Conservation (phyloP, 2,113 vertebrate genomes). For the Glaucomys volans region DNA sequence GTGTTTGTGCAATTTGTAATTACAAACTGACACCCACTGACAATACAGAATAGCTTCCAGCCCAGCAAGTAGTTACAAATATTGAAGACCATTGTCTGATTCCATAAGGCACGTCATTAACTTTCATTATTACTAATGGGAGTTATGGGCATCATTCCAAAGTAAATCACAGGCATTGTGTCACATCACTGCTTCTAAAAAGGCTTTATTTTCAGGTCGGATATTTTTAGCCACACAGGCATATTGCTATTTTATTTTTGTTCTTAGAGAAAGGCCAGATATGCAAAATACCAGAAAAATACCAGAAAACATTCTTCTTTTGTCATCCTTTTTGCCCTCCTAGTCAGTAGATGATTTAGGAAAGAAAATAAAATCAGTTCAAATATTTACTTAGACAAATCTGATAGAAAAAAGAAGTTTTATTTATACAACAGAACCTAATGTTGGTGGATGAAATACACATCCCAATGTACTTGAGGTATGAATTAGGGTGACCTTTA, state of each 20-base stretch:
- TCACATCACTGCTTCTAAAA: slow-evolving; percentile 54
- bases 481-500: not conserved
- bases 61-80: slow-evolving; percentile 65
- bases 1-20: slow-evolving; percentile 79
- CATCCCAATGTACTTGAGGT: not conserved
- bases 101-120: slow-evolving; percentile 77
- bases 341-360: not conserved
- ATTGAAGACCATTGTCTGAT: slow-evolving; percentile 67
- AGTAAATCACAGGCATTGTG: slow-evolving; percentile 67
- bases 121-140: slow-evolving; percentile 81
- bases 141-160: slow-evolving; percentile 76
- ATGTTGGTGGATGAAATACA: not conserved
- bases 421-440: not conserved
- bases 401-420: not conserved
- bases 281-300: slow-evolving; percentile 26
- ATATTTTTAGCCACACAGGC: slow-evolving; percentile 44
- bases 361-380: slow-evolving; percentile 28
- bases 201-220: slow-evolving; percentile 71
- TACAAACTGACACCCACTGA: slow-evolving; percentile 70
- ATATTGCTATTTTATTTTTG: slow-evolving; percentile 42
- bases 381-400: slow-evolving; percentile 49
- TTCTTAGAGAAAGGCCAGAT: slow-evolving; percentile 21
- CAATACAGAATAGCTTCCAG: slow-evolving; percentile 47
- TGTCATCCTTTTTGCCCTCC: not conserved
- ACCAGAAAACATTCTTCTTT: not conserved